Percentiles rank a stretch among this genome's conserved stretches.
Conservation (phyloP, 2,113 vertebrate genomes). For the Petrocephalus microphthalmus region DNA sequence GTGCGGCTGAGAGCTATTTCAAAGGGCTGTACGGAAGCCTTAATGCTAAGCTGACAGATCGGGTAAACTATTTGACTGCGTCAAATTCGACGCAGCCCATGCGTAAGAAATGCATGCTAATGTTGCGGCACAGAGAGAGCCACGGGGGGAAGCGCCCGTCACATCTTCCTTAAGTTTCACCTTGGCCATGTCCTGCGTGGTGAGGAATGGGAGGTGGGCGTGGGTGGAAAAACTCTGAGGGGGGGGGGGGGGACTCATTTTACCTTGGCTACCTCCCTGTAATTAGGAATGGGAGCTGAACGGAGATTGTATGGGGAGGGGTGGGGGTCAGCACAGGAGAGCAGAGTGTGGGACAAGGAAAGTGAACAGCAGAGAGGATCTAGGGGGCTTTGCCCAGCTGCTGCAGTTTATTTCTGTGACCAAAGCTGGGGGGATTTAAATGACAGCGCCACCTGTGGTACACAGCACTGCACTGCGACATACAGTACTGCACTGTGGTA, state of each 20-base stretch:
- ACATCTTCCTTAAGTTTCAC: neutral
- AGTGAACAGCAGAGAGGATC: constrained; percentile 5
- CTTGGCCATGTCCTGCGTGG: neutral
- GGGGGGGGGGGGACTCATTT: neutral
- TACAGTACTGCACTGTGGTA: neutral
- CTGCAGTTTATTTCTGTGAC: constrained; percentile 17
- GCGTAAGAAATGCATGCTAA: neutral
- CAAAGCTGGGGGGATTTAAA: neutral
- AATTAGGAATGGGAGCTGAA: neutral
- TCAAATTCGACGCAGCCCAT: neutral
- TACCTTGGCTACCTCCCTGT: neutral
- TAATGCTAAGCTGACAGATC: constrained; percentile 13
- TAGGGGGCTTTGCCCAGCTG: constrained; percentile 15
- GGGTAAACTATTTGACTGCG: too few species aligned
- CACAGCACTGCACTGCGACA: neutral
- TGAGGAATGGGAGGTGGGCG: neutral
- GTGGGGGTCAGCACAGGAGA: neutral
- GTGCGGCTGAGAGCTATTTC: neutral
- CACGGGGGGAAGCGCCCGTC: neutral
- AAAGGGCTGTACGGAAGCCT: neutral
- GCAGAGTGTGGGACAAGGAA: neutral
- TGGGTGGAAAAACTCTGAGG: neutral
- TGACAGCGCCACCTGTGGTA: neutral
- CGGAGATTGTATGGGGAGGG: neutral
- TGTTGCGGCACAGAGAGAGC: neutral